These are phyloP conservation scores for Nothoprocta pentlandii DNA, from an alignment of 2,113 vertebrate genomes.

Conservation along the genomic window DNA sequence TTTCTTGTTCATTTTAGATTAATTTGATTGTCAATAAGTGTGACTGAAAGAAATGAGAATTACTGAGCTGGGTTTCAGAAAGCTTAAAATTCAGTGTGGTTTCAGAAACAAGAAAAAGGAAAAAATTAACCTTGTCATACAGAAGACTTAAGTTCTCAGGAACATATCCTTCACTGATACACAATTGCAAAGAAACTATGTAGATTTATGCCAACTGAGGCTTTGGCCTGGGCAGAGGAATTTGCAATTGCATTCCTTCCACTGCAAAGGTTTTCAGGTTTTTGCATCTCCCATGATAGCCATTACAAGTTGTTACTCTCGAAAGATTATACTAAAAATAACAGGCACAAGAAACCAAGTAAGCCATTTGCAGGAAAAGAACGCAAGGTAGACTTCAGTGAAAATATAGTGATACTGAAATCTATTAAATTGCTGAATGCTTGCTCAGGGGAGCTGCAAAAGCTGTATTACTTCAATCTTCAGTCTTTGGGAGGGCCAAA, in stretches of 20 bases:
- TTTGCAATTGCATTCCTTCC: not conserved
- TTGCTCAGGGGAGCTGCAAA: not conserved
- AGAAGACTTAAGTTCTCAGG: not conserved
- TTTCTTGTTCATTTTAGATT: constrained; percentile 37
- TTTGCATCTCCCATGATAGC: not conserved
- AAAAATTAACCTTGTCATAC: not conserved
- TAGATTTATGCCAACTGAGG: not conserved
- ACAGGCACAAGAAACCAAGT: not conserved
- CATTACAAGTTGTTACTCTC: constrained; percentile 10
- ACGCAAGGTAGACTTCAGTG: not conserved
- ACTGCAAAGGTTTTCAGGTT: not conserved
- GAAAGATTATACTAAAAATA: not conserved
- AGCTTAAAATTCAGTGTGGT: not conserved
- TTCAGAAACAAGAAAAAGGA: not conserved
- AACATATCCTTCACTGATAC: not conserved
- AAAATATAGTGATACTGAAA: not conserved
- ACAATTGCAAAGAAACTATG: not conserved
- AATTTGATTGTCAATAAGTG: constrained; percentile 45
- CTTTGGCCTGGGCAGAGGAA: not conserved
- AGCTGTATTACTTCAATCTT: not conserved
- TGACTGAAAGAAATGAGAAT: constrained; percentile 16
- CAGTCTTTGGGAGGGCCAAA: not conserved
- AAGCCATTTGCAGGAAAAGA: not conserved
- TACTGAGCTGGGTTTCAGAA: not conserved
- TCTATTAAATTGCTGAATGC: not conserved